Conservation (phyloP, 2,888 invertebrate species). For the Dolichopus griseipennis region DNA sequence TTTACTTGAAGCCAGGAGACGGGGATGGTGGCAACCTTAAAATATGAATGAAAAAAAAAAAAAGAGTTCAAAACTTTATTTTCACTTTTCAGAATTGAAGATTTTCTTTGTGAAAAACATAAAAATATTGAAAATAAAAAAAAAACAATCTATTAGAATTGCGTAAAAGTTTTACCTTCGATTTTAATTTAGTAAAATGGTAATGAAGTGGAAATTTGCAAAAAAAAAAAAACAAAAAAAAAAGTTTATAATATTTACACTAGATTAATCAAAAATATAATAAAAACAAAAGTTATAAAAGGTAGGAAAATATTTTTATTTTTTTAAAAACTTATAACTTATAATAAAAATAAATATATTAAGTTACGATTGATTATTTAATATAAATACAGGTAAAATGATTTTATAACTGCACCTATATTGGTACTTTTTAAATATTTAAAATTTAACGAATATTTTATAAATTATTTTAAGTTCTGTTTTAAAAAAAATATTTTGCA, state of each 20-base stretch:
- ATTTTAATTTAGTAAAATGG: neutral
- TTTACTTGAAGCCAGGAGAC: neutral
- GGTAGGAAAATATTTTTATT: neutral
- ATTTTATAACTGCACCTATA: too few species aligned
- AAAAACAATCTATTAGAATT: neutral
- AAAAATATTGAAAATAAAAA: neutral
- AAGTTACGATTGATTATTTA: too few species aligned
- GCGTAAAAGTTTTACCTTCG: neutral
- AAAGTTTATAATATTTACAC: too few species aligned
- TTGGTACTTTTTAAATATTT: too few species aligned
- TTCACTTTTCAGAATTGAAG: too few species aligned
- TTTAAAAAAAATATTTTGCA: too few species aligned
- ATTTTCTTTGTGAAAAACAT: neutral
- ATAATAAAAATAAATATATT: too few species aligned
- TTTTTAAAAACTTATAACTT: neutral
- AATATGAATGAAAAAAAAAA: neutral
- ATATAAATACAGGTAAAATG: too few species aligned
- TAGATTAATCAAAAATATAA: neutral
- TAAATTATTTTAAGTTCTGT: too few species aligned
- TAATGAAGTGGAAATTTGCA: neutral
- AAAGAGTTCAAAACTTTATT: neutral
- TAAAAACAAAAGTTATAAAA: neutral
- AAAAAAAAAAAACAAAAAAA: too few species aligned
- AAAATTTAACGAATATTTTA: too few species aligned
- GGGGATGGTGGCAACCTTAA: neutral